These are phyloP conservation scores for Tamandua tetradactyla DNA, from an alignment of 2,797 vertebrate genomes.

Conservation along the genomic window DNA sequence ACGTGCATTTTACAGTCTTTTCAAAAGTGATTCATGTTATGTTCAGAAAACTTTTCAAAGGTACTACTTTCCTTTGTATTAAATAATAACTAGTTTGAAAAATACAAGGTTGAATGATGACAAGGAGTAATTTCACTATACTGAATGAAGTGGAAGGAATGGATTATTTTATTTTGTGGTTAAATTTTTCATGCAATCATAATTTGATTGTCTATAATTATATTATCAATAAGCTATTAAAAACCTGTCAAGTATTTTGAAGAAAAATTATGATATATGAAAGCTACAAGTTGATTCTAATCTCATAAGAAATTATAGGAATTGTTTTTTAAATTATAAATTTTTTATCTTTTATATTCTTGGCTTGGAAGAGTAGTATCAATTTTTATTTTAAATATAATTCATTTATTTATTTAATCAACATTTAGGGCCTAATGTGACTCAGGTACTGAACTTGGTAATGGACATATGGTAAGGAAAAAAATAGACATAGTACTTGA, in stretches of 20 bases:
- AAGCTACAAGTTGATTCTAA: background rate
- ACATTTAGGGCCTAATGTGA: too few species aligned
- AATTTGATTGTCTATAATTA: background rate
- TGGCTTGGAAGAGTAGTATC: too few species aligned
- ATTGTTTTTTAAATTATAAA: background rate
- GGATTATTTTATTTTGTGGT: background rate
- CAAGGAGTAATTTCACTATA: conserved; percentile 31
- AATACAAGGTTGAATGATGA: background rate
- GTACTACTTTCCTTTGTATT: background rate
- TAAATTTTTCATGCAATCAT: background rate
- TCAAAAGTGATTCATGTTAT: conserved; percentile 5
- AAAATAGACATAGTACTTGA: too few species aligned
- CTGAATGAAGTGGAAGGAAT: background rate
- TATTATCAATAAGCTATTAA: background rate
- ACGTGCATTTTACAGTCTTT: background rate
- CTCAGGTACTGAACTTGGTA: too few species aligned
- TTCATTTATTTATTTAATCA: too few species aligned
- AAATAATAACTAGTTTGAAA: conserved; percentile 28
- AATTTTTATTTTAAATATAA: too few species aligned
- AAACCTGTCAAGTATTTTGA: background rate
- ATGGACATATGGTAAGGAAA: too few species aligned
- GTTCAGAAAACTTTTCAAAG: conserved; percentile 49
- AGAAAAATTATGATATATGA: background rate
- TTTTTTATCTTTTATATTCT: too few species aligned
- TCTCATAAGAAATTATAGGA: background rate